Base-by-base conservation (phyloP, 2,113 vertebrate genomes). In the Amphilophus citrinellus region DNA sequence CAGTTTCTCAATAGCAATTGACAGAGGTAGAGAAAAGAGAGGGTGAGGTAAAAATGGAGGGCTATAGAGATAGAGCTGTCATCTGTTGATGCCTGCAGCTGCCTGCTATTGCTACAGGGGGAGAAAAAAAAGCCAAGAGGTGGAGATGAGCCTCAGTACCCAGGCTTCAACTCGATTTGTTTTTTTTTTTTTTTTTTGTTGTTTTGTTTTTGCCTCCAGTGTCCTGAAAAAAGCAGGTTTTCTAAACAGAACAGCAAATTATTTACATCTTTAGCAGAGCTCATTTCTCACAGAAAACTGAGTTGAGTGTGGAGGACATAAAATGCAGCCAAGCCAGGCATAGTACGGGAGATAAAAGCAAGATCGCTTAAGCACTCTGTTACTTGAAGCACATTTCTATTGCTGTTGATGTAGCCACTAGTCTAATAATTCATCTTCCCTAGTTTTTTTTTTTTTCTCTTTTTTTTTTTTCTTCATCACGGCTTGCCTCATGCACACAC, bases 1-100 rank as follows among this genome's bases (percentile, higher is more conserved):
- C 95, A 94, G 92, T 88, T 91, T 91, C 91, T 96, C 88, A 88
- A 81, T 92, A 94, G 90, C 86, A 86, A 93, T 95, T 94, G 94
- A 96, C 95, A 81, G 93, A 95, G 86, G 90, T 65, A 62, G 24
- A 39, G 68, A 85, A 77, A 80, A 62, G 27, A 62, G 65, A 83
- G 61, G 44, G 82, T 90, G 93, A 93, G 89, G 94, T 94, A 75
- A 93, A 95, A 92, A 94, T 66, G 79, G 75, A 86, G 78, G 84
- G 57, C 76, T 79, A 71, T 79, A 44, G 85, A 86, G 84, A 95
- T 92, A 89, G 94, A 95, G 88, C 95, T 93, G 92, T 95, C 92
- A 93, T 88, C 77, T 90, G 91, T 94, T 94, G 94, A 95, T 95
- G 92, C 89, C 87, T 86, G 75, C 91, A 89, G 83, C 89, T 84